Base-by-base conservation (phyloP, 1,140 invertebrate genomes). In the Penaeus indicus region DNA sequence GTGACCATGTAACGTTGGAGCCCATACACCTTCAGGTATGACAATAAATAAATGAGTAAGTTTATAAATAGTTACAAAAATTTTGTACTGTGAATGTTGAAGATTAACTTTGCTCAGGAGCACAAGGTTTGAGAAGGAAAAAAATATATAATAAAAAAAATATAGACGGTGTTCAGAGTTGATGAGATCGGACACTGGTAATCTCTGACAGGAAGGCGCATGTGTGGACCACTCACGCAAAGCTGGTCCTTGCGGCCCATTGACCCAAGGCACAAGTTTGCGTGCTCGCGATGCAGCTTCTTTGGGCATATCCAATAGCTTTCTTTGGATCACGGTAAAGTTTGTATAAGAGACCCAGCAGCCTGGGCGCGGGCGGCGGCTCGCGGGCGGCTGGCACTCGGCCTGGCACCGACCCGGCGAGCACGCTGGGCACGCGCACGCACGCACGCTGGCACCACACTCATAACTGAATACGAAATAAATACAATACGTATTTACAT, bases 31-130 rank as follows among this genome's bases (percentile, higher is more conserved):
- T 60, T 42, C 47, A 27, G n/a, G 61, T 60, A 80, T 80, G 61
- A 80, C 78, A 80, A 80, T 84, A 84, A 84, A 84, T 84, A 84
- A 83, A 84, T 32, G 27, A 84, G 69, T 42, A 84, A 32, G 19
- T 25, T 84, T 64, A 84, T 84, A 84, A 84, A 84, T 84, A 69
- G 38, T 67, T 84, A 84, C 62, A 84, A 84, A 75, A 84, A 84
- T 84, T 84, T 84, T 84, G 82, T 84, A 84, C 82, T 84, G 63
- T 84, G 38, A 69, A 84, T 61, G 47, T 80, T 80, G 61, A 47
- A 80, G 38, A 80, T 80, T 61, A 80, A 22, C n/a, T 61, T 80
- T 80, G 78, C 78, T 80, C 78, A 54, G 47, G 78, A 80, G 78
- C 78, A 80, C 78, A 69, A 64, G 38, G 38, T 42, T 84, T 27